Evolutionary conservation across 2,888 invertebrate genomes (phyloP), one percentile per base, ranked within the genome.

Genomic region (Drosophila diplacantha): DNA sequence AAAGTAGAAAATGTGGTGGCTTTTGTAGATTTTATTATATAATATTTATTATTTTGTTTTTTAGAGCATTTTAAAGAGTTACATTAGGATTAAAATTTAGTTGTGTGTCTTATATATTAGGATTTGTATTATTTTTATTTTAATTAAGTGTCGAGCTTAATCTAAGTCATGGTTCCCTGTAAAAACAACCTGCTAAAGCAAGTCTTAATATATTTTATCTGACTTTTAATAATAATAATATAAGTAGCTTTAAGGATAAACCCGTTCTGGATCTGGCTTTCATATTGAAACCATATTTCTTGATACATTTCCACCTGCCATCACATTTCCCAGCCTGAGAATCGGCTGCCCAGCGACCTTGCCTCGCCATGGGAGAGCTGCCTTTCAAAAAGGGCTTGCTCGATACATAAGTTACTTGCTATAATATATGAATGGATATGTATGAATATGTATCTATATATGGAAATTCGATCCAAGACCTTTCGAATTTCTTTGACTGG

Each of bases 401-500:
- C 26, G 3, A 31, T 43, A 43, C 16, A 11, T 11, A 26, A 14
- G 4, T 24, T 31, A 12, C 31, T 12, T 31, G 9, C 12, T 31
- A 31, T 5, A 12, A 31, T 35, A 11, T 9, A 22, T 1, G 4
- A 22, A 5, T 2, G 2, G 3, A 5, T 31, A 31, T 12, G 12
- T 31, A 31, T 12, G 4, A 12, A 24, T 24, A 41, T 24, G 5
- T 34, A 34, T 9, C 0, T 14, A 24, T 41, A 41, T 41, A 41
- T 24, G 26, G 6, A 3, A 11, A 20, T n/a, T 37, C n/a, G 39
- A 20, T 16, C 16, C 29, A 8, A 62, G 26, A 50, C 62, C 62
- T 65, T 62, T 62, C 62, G 43, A 55, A 81, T 76, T 83, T 72
- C 78, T 80, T 72, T 72, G 73, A 51, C 31, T 24, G 31, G 37